Evolutionary conservation across 2,113 vertebrate genomes (phyloP).

Genomic region (Ceyx melanurus): DNA sequence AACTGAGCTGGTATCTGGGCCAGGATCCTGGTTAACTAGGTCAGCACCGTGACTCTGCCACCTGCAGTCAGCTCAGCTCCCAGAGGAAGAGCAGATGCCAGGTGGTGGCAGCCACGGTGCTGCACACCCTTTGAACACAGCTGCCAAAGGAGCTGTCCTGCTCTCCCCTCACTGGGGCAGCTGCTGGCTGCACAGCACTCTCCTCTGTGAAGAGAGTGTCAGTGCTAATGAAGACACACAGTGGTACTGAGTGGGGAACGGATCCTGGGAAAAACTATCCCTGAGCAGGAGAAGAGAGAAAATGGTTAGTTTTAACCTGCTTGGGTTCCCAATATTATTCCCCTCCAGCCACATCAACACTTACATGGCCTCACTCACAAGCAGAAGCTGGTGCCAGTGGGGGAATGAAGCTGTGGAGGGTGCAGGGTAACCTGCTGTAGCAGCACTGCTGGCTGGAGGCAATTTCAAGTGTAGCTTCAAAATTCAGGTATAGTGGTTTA

Average conservation of each 20-base stretch:
- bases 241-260: fast-evolving
- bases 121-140: fast-evolving
- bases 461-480: background rate
- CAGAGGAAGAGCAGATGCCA: background rate
- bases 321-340: background rate
- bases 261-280: background rate
- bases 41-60: background rate
- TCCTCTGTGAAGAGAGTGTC: background rate
- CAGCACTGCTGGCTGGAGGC: background rate
- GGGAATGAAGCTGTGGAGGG: background rate
- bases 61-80: background rate
- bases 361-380: background rate
- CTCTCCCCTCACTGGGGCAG: fast-evolving
- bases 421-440: background rate
- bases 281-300: fast-evolving
- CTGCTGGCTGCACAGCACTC: background rate
- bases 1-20: background rate
- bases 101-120: background rate
- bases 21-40: background rate
- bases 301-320: background rate
- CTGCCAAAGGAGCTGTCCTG: background rate
- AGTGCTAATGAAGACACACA: background rate
- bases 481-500: background rate
- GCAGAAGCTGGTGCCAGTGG: background rate
- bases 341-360: background rate